phyloP scores from a whole-genome alignment of 2,888 invertebrate species.

The Cephus sareptanus region DNA sequence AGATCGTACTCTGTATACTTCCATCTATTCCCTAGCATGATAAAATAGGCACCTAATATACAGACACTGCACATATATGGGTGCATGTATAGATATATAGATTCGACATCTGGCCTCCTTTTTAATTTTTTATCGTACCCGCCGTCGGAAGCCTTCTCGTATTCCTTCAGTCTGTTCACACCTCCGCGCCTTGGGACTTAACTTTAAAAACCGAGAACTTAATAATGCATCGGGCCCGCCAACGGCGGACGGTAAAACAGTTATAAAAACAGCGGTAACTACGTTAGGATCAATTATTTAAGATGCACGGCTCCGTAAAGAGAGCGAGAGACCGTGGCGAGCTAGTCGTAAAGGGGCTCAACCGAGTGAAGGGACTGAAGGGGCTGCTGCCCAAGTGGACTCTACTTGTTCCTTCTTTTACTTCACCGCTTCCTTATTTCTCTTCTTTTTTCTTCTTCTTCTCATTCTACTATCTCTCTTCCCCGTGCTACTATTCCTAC shows the following conservation, averaged over 20 bases:
- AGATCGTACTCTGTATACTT: not conserved
- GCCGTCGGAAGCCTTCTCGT: conserved; percentile 20
- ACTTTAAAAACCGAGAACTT: conserved; percentile 52
- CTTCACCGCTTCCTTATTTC: not conserved
- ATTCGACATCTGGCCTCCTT: conserved; percentile 27
- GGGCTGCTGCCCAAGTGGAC: not conserved
- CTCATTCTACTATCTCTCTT: not conserved
- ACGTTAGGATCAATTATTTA: conserved; percentile 64
- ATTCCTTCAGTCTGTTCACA: conserved; percentile 44
- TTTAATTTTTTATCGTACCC: conserved; percentile 31
- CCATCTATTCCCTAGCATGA: not conserved
- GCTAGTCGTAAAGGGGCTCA: conserved; percentile 57
- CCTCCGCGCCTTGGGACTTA: conserved; percentile 43
- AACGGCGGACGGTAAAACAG: conserved; percentile 62
- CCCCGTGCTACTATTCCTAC: not conserved
- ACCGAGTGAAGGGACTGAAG: conserved; percentile 13
- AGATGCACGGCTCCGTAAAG: conserved; percentile 56
- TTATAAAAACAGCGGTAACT: conserved; percentile 65
- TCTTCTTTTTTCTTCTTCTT: not conserved
- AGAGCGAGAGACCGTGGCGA: conserved; percentile 44
- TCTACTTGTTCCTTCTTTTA: not conserved
- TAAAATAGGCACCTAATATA: not conserved
- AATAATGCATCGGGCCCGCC: conserved; percentile 56
- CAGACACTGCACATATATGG: too few relatives aligned
- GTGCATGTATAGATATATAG: not conserved